Evolutionary conservation across 2,113 vertebrate genomes (phyloP), one percentile per base, ranked within the genome.

Genomic region (Odontesthes bonariensis): DNA sequence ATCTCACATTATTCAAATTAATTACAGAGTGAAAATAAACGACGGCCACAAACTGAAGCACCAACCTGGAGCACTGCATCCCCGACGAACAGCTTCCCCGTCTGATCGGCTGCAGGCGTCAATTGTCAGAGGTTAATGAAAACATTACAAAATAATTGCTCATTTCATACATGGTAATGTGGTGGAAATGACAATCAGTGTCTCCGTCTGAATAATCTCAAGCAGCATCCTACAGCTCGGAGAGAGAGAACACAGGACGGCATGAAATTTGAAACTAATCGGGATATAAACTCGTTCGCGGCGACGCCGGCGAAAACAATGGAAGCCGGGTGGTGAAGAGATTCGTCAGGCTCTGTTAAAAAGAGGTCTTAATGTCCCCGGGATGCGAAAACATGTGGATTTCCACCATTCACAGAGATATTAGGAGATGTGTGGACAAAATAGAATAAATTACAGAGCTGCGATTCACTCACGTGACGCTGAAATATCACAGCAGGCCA

Each of bases 11-110:
- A 47, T 5, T 20, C 40, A 68, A 60, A 82, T 55, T 79, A 77
- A 82, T 79, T 42, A 76, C 40, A 52, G n/a, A 44, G 64, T 68
- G 65, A 60, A 67, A 88, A 82, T 63, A 54, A 60, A 54, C 78
- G 68, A 35, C 2, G 80, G 77, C 69, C 73, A 69, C 12, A 33
- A 79, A 77, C 32, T 0, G 7, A 35, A 70, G 83, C 82, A 95
- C 97, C 94, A 70, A 99, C 97, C 97, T 98, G 96, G 75, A 96
- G 82, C 79, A 98, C 91, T 5, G 97, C 96, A 68, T 99, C 97
- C 59, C 97, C 97, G 59, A 96, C 93, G 85, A 98, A 99, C 63
- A 99, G 91, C 94, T 96, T 96, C 90, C 96, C 96, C 73, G 96
- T 95, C 91, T 95, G 96, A 92, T 98, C 95, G 54, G 96, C 97